These are phyloP conservation scores for Cheiracanthium punctorium DNA, from an alignment of 2,888 invertebrate genomes.

Conservation along the genomic window DNA sequence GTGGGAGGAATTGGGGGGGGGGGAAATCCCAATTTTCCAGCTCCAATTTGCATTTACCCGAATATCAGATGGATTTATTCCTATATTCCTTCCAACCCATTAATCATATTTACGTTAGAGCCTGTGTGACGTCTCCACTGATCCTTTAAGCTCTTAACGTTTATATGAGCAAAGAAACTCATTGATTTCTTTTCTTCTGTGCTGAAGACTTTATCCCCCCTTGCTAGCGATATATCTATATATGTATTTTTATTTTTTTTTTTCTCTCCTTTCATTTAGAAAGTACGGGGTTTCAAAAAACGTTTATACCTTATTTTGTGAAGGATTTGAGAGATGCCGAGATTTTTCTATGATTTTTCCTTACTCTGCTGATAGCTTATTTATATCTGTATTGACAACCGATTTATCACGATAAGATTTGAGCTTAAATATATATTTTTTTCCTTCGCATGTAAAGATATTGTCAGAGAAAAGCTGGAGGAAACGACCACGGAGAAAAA, in stretches of 20 bases:
- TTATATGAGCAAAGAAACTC: slow-evolving; percentile 10
- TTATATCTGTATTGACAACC: background rate
- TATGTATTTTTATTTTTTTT: background rate
- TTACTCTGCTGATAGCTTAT: background rate
- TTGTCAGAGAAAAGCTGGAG: no score
- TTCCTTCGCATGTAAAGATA: no score
- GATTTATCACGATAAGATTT: background rate
- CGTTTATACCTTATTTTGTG: slow-evolving; percentile 4
- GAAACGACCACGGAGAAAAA: no score
- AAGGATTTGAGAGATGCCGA: background rate
- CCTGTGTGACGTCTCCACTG: background rate
- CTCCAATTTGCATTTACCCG: background rate
- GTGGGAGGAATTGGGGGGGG: no score
- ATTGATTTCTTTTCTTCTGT: background rate
- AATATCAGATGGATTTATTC: slow-evolving; percentile 1
- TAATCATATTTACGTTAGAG: slow-evolving; percentile 13
- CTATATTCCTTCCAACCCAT: background rate
- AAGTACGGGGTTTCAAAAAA: background rate
- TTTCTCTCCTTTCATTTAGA: background rate
- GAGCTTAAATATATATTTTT: no score
- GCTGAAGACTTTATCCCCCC: slow-evolving; percentile 1
- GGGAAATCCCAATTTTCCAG: background rate
- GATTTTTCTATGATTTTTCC: background rate
- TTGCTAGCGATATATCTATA: no score
- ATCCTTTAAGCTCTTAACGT: slow-evolving; percentile 17